Conservation (phyloP, 2,888 invertebrate genomes). For the Archips xylosteana region DNA sequence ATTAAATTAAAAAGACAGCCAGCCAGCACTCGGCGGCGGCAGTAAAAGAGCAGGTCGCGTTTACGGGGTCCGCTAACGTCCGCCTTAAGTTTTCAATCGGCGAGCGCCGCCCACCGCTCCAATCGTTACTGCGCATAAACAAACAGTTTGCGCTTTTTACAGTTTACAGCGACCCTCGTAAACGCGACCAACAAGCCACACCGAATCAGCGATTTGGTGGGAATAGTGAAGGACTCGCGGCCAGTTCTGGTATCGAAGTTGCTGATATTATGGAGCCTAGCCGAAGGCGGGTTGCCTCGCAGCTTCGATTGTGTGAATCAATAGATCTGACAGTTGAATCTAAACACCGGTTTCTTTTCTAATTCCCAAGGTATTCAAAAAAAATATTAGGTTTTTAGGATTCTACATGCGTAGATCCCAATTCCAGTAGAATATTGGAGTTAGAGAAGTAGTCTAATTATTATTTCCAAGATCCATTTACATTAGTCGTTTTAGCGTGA, state of each 20-base stretch:
- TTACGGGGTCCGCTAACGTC: constrained; percentile 59
- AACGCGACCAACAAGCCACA: constrained; percentile 75
- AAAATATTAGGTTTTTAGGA: too few species aligned
- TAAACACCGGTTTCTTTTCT: too few species aligned
- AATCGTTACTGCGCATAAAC: constrained; percentile 74
- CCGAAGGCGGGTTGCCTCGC: too few species aligned
- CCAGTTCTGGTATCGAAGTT: constrained; percentile 30
- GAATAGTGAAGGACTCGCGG: constrained; percentile 53
- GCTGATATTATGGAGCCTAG: not conserved
- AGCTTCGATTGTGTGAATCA: too few species aligned
- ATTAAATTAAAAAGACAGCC: constrained; percentile 45
- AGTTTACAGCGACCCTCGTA: constrained; percentile 81
- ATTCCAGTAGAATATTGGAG: too few species aligned
- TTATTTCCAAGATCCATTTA: too few species aligned
- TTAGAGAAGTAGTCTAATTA: too few species aligned
- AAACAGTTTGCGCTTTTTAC: constrained; percentile 82
- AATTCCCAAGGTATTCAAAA: too few species aligned
- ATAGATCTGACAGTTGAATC: too few species aligned
- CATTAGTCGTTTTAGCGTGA: too few species aligned
- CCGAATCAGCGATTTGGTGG: constrained; percentile 74
- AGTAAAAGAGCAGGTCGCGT: constrained; percentile 70
- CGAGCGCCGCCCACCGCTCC: constrained; percentile 59
- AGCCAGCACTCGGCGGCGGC: constrained; percentile 50
- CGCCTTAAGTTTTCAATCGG: constrained; percentile 55
- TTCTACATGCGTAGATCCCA: too few species aligned